phyloP scores from a whole-genome alignment of 2,113 vertebrate species.

The Formicarius rufipectus region DNA sequence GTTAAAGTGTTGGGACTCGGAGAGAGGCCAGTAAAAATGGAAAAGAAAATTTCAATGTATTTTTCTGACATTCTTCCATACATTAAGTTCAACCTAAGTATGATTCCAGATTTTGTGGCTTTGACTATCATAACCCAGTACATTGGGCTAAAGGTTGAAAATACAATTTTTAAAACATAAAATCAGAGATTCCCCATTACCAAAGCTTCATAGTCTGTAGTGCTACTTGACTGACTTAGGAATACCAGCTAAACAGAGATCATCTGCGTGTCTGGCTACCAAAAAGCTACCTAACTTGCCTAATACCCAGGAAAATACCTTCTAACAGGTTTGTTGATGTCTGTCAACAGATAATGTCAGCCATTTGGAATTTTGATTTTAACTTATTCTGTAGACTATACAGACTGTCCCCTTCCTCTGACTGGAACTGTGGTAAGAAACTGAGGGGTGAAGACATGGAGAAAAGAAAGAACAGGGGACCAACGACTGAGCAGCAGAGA shows the following conservation, averaged over 20 bases:
- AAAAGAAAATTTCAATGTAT: not conserved
- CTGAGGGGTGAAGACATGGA: not conserved
- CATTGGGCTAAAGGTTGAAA: not conserved
- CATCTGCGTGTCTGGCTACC: not conserved
- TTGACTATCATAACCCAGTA: not conserved
- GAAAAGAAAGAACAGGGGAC: not conserved
- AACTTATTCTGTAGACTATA: not conserved
- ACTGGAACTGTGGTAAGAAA: not conserved
- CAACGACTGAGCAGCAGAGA: not conserved
- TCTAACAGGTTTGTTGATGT: not conserved
- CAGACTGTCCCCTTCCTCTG: not conserved
- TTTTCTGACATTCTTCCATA: not conserved
- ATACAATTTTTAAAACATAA: rapidly evolving
- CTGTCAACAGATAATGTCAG: not conserved
- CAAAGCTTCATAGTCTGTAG: not conserved
- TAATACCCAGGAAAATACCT: not conserved
- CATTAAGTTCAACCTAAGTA: not conserved
- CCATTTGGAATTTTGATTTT: not conserved
- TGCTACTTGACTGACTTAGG: not conserved
- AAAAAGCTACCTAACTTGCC: not conserved
- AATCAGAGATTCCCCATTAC: not conserved
- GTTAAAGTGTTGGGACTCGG: not conserved
- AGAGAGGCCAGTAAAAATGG: not conserved
- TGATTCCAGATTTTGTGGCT: not conserved
- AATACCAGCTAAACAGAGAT: not conserved